phyloP scores from a whole-genome alignment of 2,113 vertebrate species.

The Anoura caudifer region DNA sequence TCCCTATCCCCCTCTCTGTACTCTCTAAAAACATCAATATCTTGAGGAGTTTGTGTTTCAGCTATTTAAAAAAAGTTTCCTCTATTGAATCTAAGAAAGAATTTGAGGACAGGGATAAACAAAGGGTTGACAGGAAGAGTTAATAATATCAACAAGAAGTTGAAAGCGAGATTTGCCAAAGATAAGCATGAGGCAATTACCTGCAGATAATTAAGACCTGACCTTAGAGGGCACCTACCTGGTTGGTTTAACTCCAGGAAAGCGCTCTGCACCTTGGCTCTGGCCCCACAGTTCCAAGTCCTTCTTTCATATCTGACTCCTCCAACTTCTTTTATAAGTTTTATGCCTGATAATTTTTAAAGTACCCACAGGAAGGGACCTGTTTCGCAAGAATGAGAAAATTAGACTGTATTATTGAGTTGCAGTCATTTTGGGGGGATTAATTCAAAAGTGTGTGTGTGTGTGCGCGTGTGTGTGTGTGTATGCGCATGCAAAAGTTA shows the following conservation, averaged over 20 bases:
- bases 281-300: neutral
- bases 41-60: neutral
- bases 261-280: neutral
- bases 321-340: neutral
- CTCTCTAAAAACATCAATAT: neutral
- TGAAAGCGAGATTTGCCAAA: constrained; percentile 40
- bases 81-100: constrained; percentile 28
- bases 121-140: neutral
- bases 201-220: constrained; percentile 14
- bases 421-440: constrained; percentile 36
- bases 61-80: neutral
- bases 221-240: neutral
- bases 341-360: constrained; percentile 24
- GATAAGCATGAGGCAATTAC: neutral
- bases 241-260: neutral
- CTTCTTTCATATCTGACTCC: constrained; percentile 31
- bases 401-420: neutral
- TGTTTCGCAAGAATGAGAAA: constrained; percentile 3
- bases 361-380: neutral
- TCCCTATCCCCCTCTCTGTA: neutral
- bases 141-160: constrained; percentile 41
- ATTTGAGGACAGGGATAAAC: neutral
- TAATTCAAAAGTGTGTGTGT: constrained; percentile 17
- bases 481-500: constrained; percentile 9
- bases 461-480: neutral